Evolutionary conservation across 2,113 vertebrate genomes (phyloP).

Genomic region (Ictidomys tridecemlineatus): DNA sequence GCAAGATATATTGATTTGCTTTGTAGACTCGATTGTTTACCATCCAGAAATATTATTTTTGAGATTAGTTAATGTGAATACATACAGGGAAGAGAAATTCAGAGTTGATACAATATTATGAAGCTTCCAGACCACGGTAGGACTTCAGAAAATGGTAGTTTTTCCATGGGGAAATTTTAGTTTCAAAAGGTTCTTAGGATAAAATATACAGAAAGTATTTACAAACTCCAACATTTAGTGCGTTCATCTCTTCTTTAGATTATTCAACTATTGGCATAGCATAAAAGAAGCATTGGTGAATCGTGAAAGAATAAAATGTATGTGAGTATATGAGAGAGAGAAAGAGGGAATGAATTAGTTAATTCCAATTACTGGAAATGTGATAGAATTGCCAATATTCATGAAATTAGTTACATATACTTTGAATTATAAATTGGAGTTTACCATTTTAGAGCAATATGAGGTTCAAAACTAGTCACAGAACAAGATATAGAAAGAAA

Average conservation of each 20-base stretch:
- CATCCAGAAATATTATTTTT: background rate
- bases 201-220: background rate
- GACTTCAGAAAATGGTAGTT: background rate
- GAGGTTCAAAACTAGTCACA: background rate
- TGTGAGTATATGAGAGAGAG: background rate
- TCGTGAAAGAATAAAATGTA: background rate
- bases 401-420: background rate
- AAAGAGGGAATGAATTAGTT: background rate
- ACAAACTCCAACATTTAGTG: background rate
- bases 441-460: background rate
- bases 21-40: background rate
- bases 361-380: background rate
- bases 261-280: background rate
- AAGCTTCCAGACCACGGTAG: background rate
- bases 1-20: background rate
- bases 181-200: background rate
- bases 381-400: background rate
- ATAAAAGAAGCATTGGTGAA: background rate
- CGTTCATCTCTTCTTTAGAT: background rate
- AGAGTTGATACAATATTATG: slow-evolving; percentile 28
- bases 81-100: background rate
- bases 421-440: background rate
- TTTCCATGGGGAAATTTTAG: background rate
- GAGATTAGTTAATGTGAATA: background rate
- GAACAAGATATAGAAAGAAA: background rate